Base-by-base conservation (phyloP, 2,888 invertebrate genomes). In the Muschampia plurimacula region DNA sequence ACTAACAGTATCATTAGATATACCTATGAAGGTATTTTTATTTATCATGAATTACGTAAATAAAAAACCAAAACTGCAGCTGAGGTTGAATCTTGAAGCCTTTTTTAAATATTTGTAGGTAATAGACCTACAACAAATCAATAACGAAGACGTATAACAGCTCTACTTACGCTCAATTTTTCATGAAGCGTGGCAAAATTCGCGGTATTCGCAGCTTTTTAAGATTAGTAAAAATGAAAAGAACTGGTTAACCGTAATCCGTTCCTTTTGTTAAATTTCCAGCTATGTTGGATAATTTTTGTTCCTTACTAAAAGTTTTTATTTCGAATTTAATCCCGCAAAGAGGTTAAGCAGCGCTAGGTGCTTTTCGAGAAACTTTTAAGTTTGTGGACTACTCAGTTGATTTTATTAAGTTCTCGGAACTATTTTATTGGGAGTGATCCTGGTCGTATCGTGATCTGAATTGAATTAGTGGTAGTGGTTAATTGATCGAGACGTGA, bases 251-350 rank as follows among this genome's bases (percentile, higher is more conserved):
- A 52, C 49, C 41, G n/a, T 15, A 63, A 60, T 52, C 69, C 64
- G 36, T 41, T 57, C 57, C 15, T 64, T 64, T 63, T 70, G 44
- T 68, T 52, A 32, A 32, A 67, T 64, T 65, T 32, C 57, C 57
- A 70, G 44, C 69, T 49, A 52, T 69, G 62, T 67, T 57, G 44
- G 57, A 46, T 65, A 59, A 46, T 64, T 65, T 70, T 65, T 32
- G 28, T 70, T 65, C 70, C 46, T 57, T 7, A 36, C 41, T 55
- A 15, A 59, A 70, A 70, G 57, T 57, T 70, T 70, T 70, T 70
- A 70, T 65, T 69, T 55, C 69, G 69, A 39, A 69, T 69, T 65
- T 65, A 65, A 65, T 70, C 46, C 70, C 65, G 65, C 57, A 65
- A 70, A 70, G 70, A 70, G 65, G 70, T 70, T 65, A 65, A 59